These are phyloP conservation scores for Tetheella fluctuosa DNA, from an alignment of 2,888 invertebrate species.

Conservation along the genomic window DNA sequence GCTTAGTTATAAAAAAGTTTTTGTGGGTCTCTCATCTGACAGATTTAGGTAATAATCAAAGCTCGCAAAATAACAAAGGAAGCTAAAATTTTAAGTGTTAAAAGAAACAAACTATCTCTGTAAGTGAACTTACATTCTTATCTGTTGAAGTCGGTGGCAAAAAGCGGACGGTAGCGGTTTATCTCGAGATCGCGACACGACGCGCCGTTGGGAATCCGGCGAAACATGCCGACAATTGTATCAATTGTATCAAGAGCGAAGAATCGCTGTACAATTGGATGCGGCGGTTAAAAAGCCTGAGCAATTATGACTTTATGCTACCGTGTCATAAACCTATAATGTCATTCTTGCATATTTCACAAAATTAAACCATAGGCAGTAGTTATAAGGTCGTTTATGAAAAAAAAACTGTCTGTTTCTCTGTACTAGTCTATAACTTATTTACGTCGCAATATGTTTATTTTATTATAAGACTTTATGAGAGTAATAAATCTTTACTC, in stretches of 20 bases:
- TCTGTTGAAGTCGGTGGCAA: conserved; percentile 34
- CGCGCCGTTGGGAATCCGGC: conserved; percentile 37
- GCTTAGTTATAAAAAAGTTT: too few relatives aligned
- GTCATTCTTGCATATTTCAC: too few relatives aligned
- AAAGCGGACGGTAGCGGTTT: conserved; percentile 55
- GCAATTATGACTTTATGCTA: too few relatives aligned
- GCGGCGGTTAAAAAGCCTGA: neutral
- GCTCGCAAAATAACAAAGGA: too few relatives aligned
- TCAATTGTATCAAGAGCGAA: neutral
- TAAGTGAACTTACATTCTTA: conserved; percentile 8
- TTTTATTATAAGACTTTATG: neutral
- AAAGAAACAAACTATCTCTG: neutral
- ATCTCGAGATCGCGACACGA: conserved; percentile 53
- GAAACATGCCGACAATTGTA: conserved; percentile 11
- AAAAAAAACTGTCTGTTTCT: too few relatives aligned
- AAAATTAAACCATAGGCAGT: too few relatives aligned
- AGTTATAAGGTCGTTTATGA: too few relatives aligned
- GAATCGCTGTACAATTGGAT: conserved; percentile 18
- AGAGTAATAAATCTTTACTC: neutral
- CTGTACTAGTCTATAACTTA: too few relatives aligned
- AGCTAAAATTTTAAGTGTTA: conserved; percentile 6
- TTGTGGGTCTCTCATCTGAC: too few relatives aligned
- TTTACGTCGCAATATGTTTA: too few relatives aligned
- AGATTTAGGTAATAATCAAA: too few relatives aligned
- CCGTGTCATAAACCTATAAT: too few relatives aligned